A percentile compares a stretch with the other conserved stretches of the same genome.
phyloP scores from a whole-genome alignment of 2,797 vertebrate species.

The Gadopsis marmoratus region DNA sequence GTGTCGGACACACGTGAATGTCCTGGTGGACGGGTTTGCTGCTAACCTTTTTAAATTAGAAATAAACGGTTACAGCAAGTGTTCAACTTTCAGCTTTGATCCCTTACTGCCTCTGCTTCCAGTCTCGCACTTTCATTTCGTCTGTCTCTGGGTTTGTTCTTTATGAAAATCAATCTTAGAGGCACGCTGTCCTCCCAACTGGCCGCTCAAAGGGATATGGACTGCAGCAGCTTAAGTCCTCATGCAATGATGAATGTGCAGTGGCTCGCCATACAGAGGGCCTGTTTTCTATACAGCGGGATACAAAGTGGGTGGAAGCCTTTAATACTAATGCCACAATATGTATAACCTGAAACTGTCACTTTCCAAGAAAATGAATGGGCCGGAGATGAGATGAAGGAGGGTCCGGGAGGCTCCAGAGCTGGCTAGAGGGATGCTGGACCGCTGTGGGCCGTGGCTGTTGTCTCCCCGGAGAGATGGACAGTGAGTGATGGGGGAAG shows the following conservation, averaged over 20 bases:
- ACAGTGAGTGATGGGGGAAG: conserved; percentile 72
- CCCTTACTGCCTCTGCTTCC: conserved; percentile 48
- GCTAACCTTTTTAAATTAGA: conserved; percentile 18
- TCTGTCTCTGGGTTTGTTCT: conserved; percentile 60
- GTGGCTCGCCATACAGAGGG: conserved; percentile 57
- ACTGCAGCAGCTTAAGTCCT: conserved; percentile 63
- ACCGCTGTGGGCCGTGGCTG: conserved; percentile 47
- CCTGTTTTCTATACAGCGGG: conserved; percentile 64
- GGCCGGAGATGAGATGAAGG: conserved; percentile 44
- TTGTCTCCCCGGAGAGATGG: conserved; percentile 68
- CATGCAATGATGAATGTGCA: conserved; percentile 76
- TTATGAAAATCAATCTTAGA: conserved; percentile 74
- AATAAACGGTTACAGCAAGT: conserved; percentile 37
- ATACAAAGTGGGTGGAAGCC: conserved; percentile 56
- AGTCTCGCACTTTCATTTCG: conserved; percentile 43
- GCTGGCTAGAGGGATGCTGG: conserved; percentile 45
- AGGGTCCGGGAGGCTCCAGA: conserved; percentile 42
- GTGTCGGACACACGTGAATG: conserved; percentile 8
- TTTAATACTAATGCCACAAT: conserved; percentile 71
- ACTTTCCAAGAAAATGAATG: conserved; percentile 77
- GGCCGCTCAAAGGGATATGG: conserved; percentile 63
- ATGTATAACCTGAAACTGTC: conserved; percentile 85
- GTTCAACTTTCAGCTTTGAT: conserved; percentile 56
- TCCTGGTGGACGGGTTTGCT: conserved; percentile 31
- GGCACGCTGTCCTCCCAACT: conserved; percentile 61